Percentiles rank a stretch among this genome's conserved stretches.
Evolutionary conservation across 2,113 vertebrate genomes (phyloP).

Genomic region (Lethenteron reissneri): DNA sequence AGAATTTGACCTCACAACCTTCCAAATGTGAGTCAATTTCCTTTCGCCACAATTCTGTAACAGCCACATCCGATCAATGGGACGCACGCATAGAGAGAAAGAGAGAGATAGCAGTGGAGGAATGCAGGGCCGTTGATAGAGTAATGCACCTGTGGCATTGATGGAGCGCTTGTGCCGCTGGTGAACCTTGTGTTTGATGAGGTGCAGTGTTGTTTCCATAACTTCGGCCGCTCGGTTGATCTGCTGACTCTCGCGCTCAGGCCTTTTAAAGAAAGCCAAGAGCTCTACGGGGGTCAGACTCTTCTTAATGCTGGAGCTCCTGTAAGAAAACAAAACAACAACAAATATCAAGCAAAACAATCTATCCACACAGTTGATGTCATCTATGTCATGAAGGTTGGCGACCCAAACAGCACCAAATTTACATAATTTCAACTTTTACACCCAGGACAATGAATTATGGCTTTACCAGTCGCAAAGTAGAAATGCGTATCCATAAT

Average conservation of each 20-base stretch:
- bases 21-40: not conserved
- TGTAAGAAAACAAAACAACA: constrained; percentile 8
- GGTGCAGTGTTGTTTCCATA: constrained; percentile 31
- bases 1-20: not conserved
- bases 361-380: not conserved
- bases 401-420: not conserved
- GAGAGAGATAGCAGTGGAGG: not conserved
- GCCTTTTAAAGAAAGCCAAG: constrained; percentile 27
- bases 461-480: too few species aligned
- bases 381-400: not conserved
- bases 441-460: not conserved
- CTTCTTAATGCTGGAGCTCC: constrained; percentile 17
- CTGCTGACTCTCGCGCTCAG: constrained; percentile 22
- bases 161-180: constrained; percentile 18
- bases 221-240: constrained; percentile 36
- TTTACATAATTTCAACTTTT: not conserved
- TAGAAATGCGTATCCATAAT: too few species aligned
- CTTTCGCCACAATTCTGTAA: not conserved
- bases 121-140: not conserved
- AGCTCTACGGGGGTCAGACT: constrained; percentile 15
- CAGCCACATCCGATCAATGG: not conserved
- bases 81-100: not conserved
- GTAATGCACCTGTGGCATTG: constrained; percentile 23
- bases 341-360: constrained; percentile 9
- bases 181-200: constrained; percentile 20